A percentile compares a stretch with the other conserved stretches of the same genome.
Conservation (phyloP, 2,888 invertebrate species). For the Busseola fusca region DNA sequence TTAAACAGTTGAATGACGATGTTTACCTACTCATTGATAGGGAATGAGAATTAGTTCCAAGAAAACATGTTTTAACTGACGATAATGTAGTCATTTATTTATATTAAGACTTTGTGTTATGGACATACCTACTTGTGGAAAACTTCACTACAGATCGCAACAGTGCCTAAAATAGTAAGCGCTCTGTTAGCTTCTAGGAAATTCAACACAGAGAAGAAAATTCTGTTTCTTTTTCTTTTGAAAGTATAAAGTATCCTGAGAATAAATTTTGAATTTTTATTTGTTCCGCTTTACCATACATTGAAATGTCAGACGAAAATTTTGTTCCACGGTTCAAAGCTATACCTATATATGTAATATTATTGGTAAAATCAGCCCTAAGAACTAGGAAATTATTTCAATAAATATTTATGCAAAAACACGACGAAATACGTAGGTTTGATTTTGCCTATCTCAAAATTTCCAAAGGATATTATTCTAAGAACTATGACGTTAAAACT, state of each 20-base stretch:
- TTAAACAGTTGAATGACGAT: slow-evolving; percentile 56
- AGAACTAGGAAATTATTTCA: not conserved
- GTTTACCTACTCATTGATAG: slow-evolving; percentile 56
- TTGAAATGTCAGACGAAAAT: no score
- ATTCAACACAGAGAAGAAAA: not conserved
- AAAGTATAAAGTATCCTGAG: no score
- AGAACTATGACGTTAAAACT: not conserved
- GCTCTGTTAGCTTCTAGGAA: not conserved
- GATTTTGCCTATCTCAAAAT: not conserved
- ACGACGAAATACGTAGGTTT: not conserved
- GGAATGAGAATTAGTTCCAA: slow-evolving; percentile 51
- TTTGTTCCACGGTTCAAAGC: no score
- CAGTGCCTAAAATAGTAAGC: not conserved
- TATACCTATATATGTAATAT: no score
- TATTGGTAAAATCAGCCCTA: no score
- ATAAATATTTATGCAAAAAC: not conserved
- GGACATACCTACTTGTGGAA: slow-evolving; percentile 14
- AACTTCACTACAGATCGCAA: not conserved
- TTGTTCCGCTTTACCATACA: no score
- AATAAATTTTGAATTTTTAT: no score
- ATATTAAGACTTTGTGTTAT: slow-evolving; percentile 23
- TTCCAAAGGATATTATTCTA: not conserved
- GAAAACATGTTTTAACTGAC: slow-evolving; percentile 35
- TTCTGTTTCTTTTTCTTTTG: no score
- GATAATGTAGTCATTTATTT: slow-evolving; percentile 21